Evolutionary conservation across 1,140 invertebrate genomes (phyloP).

Genomic region (Dendroctonus valens): DNA sequence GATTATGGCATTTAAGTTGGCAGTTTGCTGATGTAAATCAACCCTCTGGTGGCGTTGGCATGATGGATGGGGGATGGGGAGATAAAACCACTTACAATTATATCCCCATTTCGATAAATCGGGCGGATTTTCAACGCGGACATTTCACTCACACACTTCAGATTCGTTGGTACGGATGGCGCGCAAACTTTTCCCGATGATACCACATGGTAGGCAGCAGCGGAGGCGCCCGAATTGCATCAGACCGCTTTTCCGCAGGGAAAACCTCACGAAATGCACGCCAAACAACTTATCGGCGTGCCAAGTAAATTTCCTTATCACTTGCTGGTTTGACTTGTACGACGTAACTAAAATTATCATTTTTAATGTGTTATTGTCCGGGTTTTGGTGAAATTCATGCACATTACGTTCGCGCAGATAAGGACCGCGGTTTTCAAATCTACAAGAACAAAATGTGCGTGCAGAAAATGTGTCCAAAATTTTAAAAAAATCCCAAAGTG

Average conservation of each 20-base stretch:
- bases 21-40: no score
- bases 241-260: neutral
- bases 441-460: no score
- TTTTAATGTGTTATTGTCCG: conserved; percentile 29
- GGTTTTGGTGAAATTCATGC: conserved; percentile 15
- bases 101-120: conserved; percentile 31
- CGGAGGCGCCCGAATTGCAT: neutral
- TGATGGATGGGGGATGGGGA: no score
- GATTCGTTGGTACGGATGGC: neutral
- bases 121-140: conserved; percentile 17
- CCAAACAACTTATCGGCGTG: conserved; percentile 31
- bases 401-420: conserved; percentile 23
- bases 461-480: no score
- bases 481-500: no score
- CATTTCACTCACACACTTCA: neutral
- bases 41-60: no score
- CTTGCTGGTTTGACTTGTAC: conserved; percentile 28
- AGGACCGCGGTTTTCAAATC: neutral
- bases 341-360: conserved; percentile 32
- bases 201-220: conserved; percentile 11
- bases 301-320: conserved; percentile 34
- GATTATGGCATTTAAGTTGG: no score
- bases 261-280: conserved; percentile 13
- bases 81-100: conserved; percentile 23
- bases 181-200: conserved; percentile 10